Evolutionary conservation across 2,113 vertebrate species (phyloP).

Genomic region (Rhegmatorhina hoffmannsi): DNA sequence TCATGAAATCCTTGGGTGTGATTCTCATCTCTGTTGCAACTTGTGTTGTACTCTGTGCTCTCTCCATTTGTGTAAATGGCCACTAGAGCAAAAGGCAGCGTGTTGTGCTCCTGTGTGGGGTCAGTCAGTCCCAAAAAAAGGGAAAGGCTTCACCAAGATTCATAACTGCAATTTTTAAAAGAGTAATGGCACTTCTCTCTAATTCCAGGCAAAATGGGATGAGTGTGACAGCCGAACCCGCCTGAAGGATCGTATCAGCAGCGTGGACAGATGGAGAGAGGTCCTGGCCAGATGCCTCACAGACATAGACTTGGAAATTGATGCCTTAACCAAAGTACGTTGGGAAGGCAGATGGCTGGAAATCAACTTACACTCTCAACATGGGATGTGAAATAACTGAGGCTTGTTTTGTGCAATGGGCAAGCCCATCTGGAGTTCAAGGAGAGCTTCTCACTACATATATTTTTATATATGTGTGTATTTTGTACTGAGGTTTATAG

Average conservation of each 20-base stretch:
- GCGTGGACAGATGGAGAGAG: constrained; percentile 84
- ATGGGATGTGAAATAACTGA: background rate
- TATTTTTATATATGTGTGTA: background rate
- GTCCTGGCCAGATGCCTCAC: constrained; percentile 80
- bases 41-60: background rate
- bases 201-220: constrained; percentile 86
- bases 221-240: constrained; percentile 80
- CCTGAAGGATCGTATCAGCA: constrained; percentile 82
- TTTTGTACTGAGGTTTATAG: background rate
- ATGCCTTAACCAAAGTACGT: constrained; percentile 77
- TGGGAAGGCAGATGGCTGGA: constrained; percentile 39
- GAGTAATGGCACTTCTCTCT: background rate
- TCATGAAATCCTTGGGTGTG: background rate
- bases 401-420: background rate
- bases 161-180: background rate
- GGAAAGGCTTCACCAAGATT: background rate
- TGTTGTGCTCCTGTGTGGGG: background rate
- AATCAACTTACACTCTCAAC: background rate
- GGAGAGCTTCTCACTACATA: background rate
- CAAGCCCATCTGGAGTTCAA: background rate
- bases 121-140: background rate
- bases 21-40: rapidly evolving
- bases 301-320: constrained; percentile 87
- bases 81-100: rapidly evolving
- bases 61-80: background rate